phyloP scores from a whole-genome alignment of 2,888 invertebrate genomes.

The Xestia c-nigrum region DNA sequence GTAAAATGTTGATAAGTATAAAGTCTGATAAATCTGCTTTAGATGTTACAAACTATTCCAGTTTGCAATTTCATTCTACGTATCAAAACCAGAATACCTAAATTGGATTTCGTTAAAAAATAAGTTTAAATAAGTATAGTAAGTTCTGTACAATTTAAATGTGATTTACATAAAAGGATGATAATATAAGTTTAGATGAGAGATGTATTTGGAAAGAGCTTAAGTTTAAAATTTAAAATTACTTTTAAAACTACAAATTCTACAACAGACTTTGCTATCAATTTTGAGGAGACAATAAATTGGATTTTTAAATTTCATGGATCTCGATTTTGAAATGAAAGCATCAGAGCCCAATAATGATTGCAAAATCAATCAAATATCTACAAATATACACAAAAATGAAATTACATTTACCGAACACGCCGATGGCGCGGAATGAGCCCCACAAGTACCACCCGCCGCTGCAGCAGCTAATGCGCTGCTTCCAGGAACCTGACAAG shows the following conservation, averaged over 20 bases:
- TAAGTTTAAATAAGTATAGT: conserved; percentile 6
- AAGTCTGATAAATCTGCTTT: not conserved
- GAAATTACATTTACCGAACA: conserved; percentile 85
- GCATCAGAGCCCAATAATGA: conserved; percentile 6
- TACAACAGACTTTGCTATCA: conserved; percentile 36
- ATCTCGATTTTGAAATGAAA: not conserved
- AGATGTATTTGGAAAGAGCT: conserved; percentile 35
- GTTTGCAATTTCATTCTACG: conserved; percentile 4
- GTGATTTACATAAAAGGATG: conserved; percentile 28
- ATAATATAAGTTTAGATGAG: conserved; percentile 26
- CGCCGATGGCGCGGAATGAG: conserved; percentile 87
- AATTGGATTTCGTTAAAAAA: not conserved
- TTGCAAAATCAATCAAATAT: conserved; percentile 37
- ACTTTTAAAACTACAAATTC: conserved; percentile 42
- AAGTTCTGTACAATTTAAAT: conserved; percentile 33
- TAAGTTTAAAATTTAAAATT: conserved; percentile 25
- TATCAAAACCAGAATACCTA: not conserved
- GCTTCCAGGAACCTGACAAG: conserved; percentile 86
- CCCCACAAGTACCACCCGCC: conserved; percentile 86
- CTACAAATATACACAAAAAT: conserved; percentile 52
- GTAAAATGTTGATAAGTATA: not conserved
- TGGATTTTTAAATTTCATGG: not conserved
- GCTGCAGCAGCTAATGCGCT: conserved; percentile 87
- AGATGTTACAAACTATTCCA: not conserved
- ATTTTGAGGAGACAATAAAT: conserved; percentile 16